Conservation (phyloP, 2,888 invertebrate species). For the Incurvaria masculella region DNA sequence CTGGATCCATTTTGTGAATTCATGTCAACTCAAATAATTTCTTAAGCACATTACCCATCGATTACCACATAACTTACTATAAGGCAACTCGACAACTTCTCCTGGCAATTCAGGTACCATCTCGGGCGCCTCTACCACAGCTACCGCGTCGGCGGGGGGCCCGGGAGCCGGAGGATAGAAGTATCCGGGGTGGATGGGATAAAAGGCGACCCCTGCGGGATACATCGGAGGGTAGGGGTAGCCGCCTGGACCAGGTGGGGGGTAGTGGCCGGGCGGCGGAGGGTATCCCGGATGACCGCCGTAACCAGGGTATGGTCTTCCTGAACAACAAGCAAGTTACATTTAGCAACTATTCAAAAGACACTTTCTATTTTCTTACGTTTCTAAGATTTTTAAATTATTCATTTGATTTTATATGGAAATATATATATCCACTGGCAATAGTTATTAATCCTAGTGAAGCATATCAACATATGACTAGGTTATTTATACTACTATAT, state of each 20-base stretch:
- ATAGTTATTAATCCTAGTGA: too few relatives aligned
- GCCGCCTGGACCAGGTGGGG: conserved; percentile 17
- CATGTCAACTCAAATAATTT: too few relatives aligned
- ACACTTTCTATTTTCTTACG: too few relatives aligned
- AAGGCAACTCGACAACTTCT: conserved; percentile 48
- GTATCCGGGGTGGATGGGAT: conserved; percentile 44
- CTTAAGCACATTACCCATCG: neutral
- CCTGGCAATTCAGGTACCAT: conserved; percentile 41
- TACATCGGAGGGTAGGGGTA: conserved; percentile 25
- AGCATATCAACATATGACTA: too few relatives aligned
- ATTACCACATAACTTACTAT: conserved; percentile 37
- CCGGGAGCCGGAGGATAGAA: conserved; percentile 33
- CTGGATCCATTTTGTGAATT: too few relatives aligned
- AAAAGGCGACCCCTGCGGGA: conserved; percentile 32
- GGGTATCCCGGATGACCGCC: conserved; percentile 24
- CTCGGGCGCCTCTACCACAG: conserved; percentile 25
- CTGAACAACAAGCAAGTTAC: conserved; percentile 32
- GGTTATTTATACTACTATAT: too few relatives aligned
- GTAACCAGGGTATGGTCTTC: conserved; percentile 41
- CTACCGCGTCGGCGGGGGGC: conserved; percentile 24
- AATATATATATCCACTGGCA: too few relatives aligned
- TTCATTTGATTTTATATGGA: too few relatives aligned
- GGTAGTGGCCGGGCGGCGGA: conserved; percentile 21
- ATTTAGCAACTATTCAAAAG: too few relatives aligned
- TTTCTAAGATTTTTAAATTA: too few relatives aligned